Evolutionary conservation across 2,888 invertebrate genomes (phyloP).

Genomic region (Drosophila atripex): DNA sequence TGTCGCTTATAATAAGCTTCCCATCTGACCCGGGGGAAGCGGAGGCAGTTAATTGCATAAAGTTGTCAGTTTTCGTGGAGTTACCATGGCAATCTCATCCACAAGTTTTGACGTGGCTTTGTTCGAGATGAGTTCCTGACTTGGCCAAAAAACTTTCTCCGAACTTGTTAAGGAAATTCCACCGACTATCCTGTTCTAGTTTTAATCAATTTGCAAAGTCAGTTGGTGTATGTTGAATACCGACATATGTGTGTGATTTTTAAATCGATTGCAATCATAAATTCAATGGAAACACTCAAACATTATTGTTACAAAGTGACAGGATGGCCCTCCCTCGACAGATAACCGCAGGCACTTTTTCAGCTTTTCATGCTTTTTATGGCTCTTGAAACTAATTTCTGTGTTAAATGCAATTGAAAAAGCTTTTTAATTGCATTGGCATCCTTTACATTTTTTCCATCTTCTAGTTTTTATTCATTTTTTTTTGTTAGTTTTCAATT

Average conservation of each 20-base stretch:
- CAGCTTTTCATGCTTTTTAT: constrained; percentile 37
- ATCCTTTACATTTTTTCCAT: constrained; percentile 17
- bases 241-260: not conserved
- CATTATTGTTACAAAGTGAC: constrained; percentile 28
- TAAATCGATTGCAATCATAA: constrained; percentile 26
- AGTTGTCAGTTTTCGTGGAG: constrained; percentile 25
- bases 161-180: constrained; percentile 17
- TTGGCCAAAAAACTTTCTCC: constrained; percentile 20
- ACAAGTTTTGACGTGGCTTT: constrained; percentile 10
- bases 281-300: constrained; percentile 28
- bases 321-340: constrained; percentile 18
- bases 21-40: constrained; percentile 14
- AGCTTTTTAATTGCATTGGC: constrained; percentile 42
- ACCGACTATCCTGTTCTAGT: not conserved
- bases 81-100: constrained; percentile 11
- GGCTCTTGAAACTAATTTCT: constrained; percentile 43
- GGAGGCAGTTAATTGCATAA: constrained; percentile 39
- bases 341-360: constrained; percentile 45
- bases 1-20: constrained; percentile 43
- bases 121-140: constrained; percentile 27
- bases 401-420: constrained; percentile 47
- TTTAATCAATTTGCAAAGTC: constrained; percentile 8
- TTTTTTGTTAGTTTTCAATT: constrained; percentile 13
- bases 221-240: not conserved
- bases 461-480: not conserved